These are phyloP conservation scores for Spisula subtruncata DNA, from an alignment of 2,888 invertebrate species.

Conservation along the genomic window DNA sequence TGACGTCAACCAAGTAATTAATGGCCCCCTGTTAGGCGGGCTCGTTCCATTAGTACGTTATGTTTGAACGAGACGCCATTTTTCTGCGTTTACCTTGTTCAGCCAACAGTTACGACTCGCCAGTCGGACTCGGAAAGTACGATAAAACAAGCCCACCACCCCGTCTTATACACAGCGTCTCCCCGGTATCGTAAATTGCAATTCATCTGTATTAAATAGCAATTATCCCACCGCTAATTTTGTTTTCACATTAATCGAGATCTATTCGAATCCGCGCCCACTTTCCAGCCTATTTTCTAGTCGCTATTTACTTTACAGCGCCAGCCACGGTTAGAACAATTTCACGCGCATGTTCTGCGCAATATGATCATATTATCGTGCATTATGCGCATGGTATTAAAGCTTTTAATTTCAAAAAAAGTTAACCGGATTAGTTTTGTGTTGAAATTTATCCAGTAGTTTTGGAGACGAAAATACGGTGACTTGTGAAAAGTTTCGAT, in stretches of 20 bases:
- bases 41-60: background rate
- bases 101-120: background rate
- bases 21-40: constrained; percentile 14
- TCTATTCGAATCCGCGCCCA: background rate
- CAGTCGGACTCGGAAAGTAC: constrained; percentile 18
- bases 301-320: constrained; percentile 50
- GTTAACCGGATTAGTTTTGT: constrained; percentile 38
- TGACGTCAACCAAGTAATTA: constrained; percentile 38
- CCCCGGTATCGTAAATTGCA: background rate
- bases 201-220: constrained; percentile 42
- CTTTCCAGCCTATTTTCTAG: background rate
- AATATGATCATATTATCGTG: constrained; percentile 14
- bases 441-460: constrained; percentile 47
- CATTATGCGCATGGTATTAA: constrained; percentile 47
- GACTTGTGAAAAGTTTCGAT: constrained; percentile 23
- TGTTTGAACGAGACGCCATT: constrained; percentile 26
- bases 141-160: background rate
- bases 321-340: constrained; percentile 33
- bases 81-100: constrained; percentile 27
- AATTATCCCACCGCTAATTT: constrained; percentile 29
- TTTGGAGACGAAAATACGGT: constrained; percentile 43
- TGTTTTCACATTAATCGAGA: constrained; percentile 10
- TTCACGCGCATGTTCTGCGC: constrained; percentile 53
- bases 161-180: background rate
- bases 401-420: constrained; percentile 19